Evolutionary conservation across 35 echinoderm and acorn worm genomes (phyloP).

Genomic region (Heliocidaris tuberculata): DNA sequence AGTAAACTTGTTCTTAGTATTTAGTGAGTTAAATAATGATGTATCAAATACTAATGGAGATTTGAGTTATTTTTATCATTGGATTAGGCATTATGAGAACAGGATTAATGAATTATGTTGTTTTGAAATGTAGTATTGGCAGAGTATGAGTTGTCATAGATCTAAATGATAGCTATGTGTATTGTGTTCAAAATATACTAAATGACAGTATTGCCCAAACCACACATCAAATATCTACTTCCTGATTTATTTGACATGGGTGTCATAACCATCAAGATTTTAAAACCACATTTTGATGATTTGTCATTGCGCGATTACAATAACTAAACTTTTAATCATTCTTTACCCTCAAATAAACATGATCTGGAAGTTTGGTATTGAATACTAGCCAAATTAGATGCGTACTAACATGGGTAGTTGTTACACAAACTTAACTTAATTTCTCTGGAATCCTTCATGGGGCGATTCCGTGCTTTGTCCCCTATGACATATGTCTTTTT

Average conservation of each 20-base stretch:
- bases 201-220: not conserved
- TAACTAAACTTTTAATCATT: too few relatives aligned
- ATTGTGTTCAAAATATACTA: not conserved
- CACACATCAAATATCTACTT: not conserved
- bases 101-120: not conserved
- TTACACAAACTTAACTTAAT: too few relatives aligned
- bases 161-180: not conserved
- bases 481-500: too few relatives aligned
- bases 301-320: not conserved
- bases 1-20: too few relatives aligned
- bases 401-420: too few relatives aligned
- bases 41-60: not conserved
- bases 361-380: too few relatives aligned
- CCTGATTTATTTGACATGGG: not conserved
- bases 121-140: not conserved
- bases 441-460: too few relatives aligned
- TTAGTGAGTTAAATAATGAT: slow-evolving; percentile 18
- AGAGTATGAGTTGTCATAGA: not conserved
- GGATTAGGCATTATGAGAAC: not conserved
- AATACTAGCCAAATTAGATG: too few relatives aligned
- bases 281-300: not conserved
- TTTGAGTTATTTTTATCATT: not conserved
- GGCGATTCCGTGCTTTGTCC: too few relatives aligned
- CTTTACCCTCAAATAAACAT: too few relatives aligned
- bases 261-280: not conserved